Percentiles rank a stretch among this genome's conserved stretches.
phyloP scores from a whole-genome alignment of 2,888 invertebrate species.

The Ormia ochracea region DNA sequence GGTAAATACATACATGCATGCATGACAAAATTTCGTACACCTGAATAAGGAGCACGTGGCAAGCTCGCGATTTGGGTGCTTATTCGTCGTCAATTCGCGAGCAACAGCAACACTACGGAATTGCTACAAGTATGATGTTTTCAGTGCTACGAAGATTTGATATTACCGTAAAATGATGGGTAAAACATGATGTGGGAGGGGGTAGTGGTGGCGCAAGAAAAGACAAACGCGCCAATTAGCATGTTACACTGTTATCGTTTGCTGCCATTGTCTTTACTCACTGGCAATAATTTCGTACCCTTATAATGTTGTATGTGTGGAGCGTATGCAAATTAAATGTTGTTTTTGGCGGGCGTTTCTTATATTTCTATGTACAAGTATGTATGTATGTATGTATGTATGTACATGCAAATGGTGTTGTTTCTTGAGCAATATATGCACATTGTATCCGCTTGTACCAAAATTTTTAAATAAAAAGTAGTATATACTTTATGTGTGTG shows the following conservation, averaged over 20 bases:
- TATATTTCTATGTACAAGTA: background rate
- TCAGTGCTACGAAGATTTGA: constrained; percentile 11
- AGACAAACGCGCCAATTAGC: constrained; percentile 72
- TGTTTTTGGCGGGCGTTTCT: constrained; percentile 61
- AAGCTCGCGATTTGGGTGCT: constrained; percentile 68
- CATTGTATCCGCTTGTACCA: background rate
- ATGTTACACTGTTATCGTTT: constrained; percentile 67
- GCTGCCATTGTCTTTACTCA: constrained; percentile 62
- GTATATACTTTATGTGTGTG: background rate
- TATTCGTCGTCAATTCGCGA: constrained; percentile 73
- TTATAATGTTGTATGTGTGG: constrained; percentile 47
- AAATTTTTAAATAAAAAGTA: background rate
- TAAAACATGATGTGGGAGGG: background rate
- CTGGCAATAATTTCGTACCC: constrained; percentile 59
- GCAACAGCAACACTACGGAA: constrained; percentile 65
- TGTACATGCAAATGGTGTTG: background rate
- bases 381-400: constrained; percentile 23
- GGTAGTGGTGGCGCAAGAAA: constrained; percentile 15
- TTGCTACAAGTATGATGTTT: constrained; percentile 46
- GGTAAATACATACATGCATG: no score
- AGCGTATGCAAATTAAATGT: constrained; percentile 67
- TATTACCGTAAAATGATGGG: background rate
- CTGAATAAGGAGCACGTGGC: constrained; percentile 66
- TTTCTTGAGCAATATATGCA: background rate
- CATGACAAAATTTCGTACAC: constrained; percentile 71